phyloP scores from a whole-genome alignment of 2,113 vertebrate genomes.

The Grammomys dolichurus region DNA sequence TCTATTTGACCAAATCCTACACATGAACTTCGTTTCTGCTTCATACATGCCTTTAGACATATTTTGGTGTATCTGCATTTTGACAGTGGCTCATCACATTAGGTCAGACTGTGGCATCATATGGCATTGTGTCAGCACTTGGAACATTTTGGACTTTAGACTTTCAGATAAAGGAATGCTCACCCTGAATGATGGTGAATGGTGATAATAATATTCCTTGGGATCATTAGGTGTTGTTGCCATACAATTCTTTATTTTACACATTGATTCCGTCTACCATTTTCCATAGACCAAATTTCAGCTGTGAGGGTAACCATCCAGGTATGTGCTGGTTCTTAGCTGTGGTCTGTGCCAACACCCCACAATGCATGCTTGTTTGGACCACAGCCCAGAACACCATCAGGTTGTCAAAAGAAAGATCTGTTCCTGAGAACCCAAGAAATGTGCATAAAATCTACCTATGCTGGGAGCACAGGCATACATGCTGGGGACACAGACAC shows the following conservation, averaged over 20 bases:
- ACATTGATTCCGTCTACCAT: neutral
- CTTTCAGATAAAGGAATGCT: neutral
- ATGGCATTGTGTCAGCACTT: neutral
- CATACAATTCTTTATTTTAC: constrained; percentile 15
- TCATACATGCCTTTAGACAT: neutral
- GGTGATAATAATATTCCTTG: neutral
- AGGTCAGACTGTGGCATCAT: neutral
- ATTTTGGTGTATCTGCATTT: neutral
- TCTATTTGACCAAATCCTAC: neutral
- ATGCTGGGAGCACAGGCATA: neutral
- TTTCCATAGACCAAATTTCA: constrained; percentile 23
- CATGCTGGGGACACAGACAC: too few species aligned
- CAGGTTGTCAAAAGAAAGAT: neutral
- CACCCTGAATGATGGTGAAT: neutral
- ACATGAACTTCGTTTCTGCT: neutral
- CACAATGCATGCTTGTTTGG: neutral
- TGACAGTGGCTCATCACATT: neutral
- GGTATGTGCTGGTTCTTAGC: neutral
- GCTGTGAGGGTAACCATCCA: neutral
- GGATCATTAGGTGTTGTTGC: neutral
- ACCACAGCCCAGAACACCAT: neutral
- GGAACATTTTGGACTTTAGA: neutral
- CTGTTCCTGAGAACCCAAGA: neutral
- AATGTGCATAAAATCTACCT: neutral
- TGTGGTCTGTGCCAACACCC: neutral